Base-by-base conservation (phyloP, 2,113 vertebrate species). In the Octodon degus region DNA sequence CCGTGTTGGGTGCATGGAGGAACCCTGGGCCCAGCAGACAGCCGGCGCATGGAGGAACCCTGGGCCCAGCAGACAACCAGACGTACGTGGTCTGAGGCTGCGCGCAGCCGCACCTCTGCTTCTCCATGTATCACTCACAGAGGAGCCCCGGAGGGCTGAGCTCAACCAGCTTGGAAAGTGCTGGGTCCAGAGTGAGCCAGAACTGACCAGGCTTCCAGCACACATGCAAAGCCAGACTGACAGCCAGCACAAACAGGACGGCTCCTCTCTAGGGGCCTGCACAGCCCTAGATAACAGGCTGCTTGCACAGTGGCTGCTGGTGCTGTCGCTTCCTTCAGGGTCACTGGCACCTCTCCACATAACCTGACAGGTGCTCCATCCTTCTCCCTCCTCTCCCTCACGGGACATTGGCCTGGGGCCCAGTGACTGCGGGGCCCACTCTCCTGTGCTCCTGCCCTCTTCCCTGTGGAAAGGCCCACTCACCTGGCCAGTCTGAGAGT, bases 401-500 rank as follows among this genome's bases (percentile, higher is more conserved):
- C 0, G 37, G 58, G 62, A 47, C 67, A 40, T 1, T 24, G 47
- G 7, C 50, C 60, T 12, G 3, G 10, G 16, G 84, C 19, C 30
- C 50, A 27, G 27, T 0, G 47, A 62, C 83, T 47, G 11, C 80
- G n/a, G 55, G 50, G 32, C 50, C 55, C 20, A 0, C 37, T 43
- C 63, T 86, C 32, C 40, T 34, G 60, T 60, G 86, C 6, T n/a
- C 47, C 43, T n/a, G n/a, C 68, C 88, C n/a, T 50, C 0, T 11
- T 90, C 37, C 86, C 68, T 19, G 30, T 27, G 47, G 40, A 79
- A 86, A 37, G 65, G 40, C 14, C 86, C 94, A 97, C 98, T 98
- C 65, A 99, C 98, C 98, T 97, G 98, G 8, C 11, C 92, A 92
- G 93, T 93, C 94, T 84, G 50, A 95, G 98, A 89, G 89, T 96